Evolutionary conservation across 1,140 invertebrate species (phyloP).

Genomic region (Cotesia glomerata): DNA sequence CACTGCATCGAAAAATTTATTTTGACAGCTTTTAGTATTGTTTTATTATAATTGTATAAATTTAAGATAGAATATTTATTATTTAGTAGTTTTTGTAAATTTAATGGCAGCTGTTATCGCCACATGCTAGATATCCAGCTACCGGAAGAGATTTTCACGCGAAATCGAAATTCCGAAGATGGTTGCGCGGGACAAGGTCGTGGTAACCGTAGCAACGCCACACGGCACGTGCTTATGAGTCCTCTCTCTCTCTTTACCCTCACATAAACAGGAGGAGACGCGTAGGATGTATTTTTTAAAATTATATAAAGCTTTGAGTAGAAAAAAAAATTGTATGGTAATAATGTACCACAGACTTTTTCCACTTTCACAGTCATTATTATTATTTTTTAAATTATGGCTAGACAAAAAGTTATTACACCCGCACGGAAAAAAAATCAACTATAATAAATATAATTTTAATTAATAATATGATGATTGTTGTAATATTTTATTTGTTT

Average conservation of each 20-base stretch:
- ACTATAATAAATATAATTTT: no score
- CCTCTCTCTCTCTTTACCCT: slow-evolving; percentile 37
- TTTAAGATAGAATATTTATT: no score
- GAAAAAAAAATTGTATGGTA: no score
- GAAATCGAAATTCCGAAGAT: slow-evolving; percentile 48
- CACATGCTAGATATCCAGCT: slow-evolving; percentile 12
- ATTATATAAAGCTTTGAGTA: slow-evolving; percentile 6
- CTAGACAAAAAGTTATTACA: no score
- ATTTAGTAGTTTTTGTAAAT: not conserved
- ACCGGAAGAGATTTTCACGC: slow-evolving; percentile 45
- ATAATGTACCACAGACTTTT: slow-evolving; percentile 26
- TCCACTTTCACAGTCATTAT: no score
- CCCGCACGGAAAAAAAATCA: no score
- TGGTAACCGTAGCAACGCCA: slow-evolving; percentile 57
- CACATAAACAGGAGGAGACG: not conserved
- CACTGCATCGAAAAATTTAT: no score
- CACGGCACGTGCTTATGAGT: slow-evolving; percentile 55
- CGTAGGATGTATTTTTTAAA: not conserved
- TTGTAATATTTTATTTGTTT: no score
- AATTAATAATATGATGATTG: no score
- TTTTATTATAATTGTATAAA: no score
- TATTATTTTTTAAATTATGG: no score
- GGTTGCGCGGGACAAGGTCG: slow-evolving; percentile 63
- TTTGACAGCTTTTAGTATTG: no score
- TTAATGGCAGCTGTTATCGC: slow-evolving; percentile 30